Base-by-base conservation (phyloP, 2,113 vertebrate species). In the Melanerpes formicivorus region DNA sequence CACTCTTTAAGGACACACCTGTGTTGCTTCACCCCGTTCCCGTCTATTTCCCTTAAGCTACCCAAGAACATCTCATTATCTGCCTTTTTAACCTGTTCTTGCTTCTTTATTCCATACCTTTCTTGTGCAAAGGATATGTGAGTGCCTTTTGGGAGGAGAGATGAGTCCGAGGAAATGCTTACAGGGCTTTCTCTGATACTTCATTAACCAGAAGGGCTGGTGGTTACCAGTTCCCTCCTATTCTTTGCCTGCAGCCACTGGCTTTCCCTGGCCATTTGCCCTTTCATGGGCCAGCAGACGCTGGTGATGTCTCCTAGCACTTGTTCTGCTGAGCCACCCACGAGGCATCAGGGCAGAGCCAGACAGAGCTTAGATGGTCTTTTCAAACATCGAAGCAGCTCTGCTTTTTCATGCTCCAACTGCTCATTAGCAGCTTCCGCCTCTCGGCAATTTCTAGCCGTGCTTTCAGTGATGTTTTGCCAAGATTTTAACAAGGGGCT, bases 381-480 rank as follows among this genome's bases (percentile, higher is more conserved):
- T 75, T 83, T 58, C 74, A 19, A n/a, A 14, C 2, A 0, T 11
- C 0, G 2, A 60, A 55, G 70, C 79, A 67, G 59, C 8, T 14
- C 89, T 74, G 69, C 64, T 77, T 93, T 87, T 82, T 90, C 82
- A 64, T 60, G 82, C 72, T 87, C 79, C 64, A 34, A 18, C 44
- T 32, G 56, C 82, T 90, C 72, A 32, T 80, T 64, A 90, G 77
- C 63, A 87, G 87, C 71, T 92, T 91, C 93, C 21, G 7, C 67
- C 84, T 74, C 66, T 87, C 9, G 4, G 81, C 87, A 27, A 42
- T 76, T 76, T 70, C 64, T 11, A 78, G 71, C 72, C 5, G 18
- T 3, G 10, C 34, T 87, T 63, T 67, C 79, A 94, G 82, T 77
- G 79, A 90, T 90, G 93, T 95, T 42, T 76, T 95, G 94, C 95